Evolutionary conservation across 2,888 invertebrate genomes (phyloP), one percentile per base, ranked within the genome.

Genomic region (Gonocerus acuteangulatus): DNA sequence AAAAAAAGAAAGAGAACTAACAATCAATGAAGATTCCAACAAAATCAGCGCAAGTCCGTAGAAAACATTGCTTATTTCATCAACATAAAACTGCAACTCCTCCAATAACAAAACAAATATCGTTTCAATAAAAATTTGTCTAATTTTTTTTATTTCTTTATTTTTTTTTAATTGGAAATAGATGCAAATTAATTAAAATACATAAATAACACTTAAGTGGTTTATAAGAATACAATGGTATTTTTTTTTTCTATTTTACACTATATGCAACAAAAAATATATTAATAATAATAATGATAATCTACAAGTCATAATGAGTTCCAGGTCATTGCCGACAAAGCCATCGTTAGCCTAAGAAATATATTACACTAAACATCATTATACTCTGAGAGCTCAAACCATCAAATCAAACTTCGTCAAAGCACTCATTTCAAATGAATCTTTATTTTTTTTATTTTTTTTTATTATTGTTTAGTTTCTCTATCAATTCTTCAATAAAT

Each of bases 281-380:
- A 27, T 6, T 27, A 27, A 9, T 27, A 27, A 27, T 27, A 27
- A 27, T 27, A 27, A 27, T 27, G 51, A 34, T 19, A 51, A 34
- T 34, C 19, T 51, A 51, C 32, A 19, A 34, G 51, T 51, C 51
- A 51, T 51, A 51, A 51, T 51, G 32, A 51, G 51, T 51, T 51
- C 51, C 51, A 11, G 51, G 51, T 51, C 51, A n/a, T 51, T 18
- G 51, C 51, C 51, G 19, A 51, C 19, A 51, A 51, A 51, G 34
- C 51, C 16, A 51, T 51, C 36, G 34, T 51, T 51, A 51, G n/a
- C 19, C 51, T 51, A 51, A 11, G 34, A 6, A 27, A 27, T 27
- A 51, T 42, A 51, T 51, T 51, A 51, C n/a, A 51, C 51, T 51
- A 51, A 51, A 34, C 34, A 51, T 34, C 32, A 19, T 51, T 27